Evolutionary conservation across 2,113 vertebrate species (phyloP), one percentile per base, ranked within the genome.

Genomic region (Phalacrocorax aristotelis): DNA sequence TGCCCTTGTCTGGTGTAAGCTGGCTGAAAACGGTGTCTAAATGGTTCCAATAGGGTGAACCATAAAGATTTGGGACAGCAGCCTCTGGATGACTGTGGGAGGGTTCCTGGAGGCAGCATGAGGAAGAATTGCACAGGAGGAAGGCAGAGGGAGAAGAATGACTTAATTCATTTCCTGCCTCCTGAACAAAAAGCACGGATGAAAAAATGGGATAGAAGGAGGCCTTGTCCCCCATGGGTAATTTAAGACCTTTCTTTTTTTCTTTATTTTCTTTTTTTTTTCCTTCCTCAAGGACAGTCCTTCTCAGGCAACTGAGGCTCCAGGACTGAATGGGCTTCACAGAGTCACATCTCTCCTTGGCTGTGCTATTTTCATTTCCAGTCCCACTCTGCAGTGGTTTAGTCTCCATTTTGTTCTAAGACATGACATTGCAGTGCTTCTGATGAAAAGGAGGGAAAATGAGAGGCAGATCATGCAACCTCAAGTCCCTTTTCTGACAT

Each of bases 151-250:
- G 14, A n/a, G 34, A 76, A 69, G 40, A 78, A 84, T 17, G 4
- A 22, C 34, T 1, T 44, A 15, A 49, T 69, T 69, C 9, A 69
- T 87, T 87, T 89, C 19, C 25, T 82, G 25, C 3, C 12, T 77
- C 18, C 10, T 40, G 51, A 83, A 49, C 20, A 42, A 7, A 71
- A n/a, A 78, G 2, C 0, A 0, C 15, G 36, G 13, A 9, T 77
- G 42, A 66, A 13, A 62, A 17, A 74, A 85, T 0, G 2, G 21
- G 3, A 22, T 21, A 5, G 27, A 75, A 4, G 11, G 10, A 87
- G 6, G 1, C 9, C 7, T 54, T 2, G 0, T 15, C 5, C 4
- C 7, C 18, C 4, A 5, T 17, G 7, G 20, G 7, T 60, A 60
- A 48, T 54, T 42, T 42, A 58, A 49, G 13, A n/a, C 2, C 4